phyloP scores from a whole-genome alignment of 2,888 invertebrate species.

The Iphiclides podalirius region DNA sequence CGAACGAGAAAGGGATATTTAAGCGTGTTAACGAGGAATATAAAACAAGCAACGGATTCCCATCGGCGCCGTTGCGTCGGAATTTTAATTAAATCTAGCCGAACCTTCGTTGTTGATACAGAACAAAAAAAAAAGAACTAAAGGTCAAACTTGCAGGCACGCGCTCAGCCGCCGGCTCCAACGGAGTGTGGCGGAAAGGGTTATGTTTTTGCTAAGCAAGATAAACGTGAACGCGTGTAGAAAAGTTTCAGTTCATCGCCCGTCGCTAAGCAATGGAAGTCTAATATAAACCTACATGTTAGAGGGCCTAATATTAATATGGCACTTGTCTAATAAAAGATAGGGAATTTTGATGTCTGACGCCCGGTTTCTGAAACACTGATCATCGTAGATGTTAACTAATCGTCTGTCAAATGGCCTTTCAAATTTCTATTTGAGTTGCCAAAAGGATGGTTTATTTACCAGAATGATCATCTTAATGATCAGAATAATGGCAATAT shows the following conservation, averaged over 20 bases:
- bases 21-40: background rate
- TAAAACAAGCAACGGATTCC: constrained; percentile 24
- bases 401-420: too few relatives aligned
- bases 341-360: too few relatives aligned
- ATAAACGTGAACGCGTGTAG: constrained; percentile 27
- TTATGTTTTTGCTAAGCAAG: constrained; percentile 29
- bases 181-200: constrained; percentile 28
- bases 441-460: too few relatives aligned
- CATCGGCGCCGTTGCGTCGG: constrained; percentile 36
- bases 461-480: too few relatives aligned
- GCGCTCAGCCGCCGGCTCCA: constrained; percentile 39
- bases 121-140: constrained; percentile 46
- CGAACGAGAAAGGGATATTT: background rate
- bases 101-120: constrained; percentile 29
- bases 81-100: constrained; percentile 48
- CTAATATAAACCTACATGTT: constrained; percentile 24
- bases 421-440: too few relatives aligned
- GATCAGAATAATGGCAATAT: too few relatives aligned
- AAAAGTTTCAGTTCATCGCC: too few relatives aligned
- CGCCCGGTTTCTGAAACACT: too few relatives aligned
- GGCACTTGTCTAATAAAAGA: too few relatives aligned
- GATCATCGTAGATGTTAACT: too few relatives aligned
- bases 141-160: constrained; percentile 64
- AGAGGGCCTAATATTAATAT: too few relatives aligned
- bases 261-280: constrained; percentile 30